phyloP scores from a whole-genome alignment of 2,113 vertebrate species.

The Python bivittatus region DNA sequence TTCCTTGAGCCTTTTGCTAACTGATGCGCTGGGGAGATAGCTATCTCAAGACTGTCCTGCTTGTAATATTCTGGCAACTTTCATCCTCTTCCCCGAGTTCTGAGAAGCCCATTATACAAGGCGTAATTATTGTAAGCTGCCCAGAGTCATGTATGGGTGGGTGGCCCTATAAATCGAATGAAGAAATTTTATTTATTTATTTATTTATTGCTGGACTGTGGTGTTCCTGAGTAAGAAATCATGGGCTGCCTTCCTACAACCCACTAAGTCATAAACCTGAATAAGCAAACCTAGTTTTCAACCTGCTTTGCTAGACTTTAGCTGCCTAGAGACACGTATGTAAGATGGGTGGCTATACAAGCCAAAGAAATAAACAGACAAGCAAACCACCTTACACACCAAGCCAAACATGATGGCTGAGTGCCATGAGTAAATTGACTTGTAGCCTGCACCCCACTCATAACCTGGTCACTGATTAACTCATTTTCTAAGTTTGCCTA shows the following conservation, averaged over 20 bases:
- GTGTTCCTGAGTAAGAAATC: neutral
- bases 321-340: neutral
- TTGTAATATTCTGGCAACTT: too few species aligned
- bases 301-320: neutral
- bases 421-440: neutral
- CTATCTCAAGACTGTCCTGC: too few species aligned
- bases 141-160: too few species aligned
- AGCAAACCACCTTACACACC: too few species aligned
- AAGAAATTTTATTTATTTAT: neutral
- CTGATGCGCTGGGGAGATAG: too few species aligned
- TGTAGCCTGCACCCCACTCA: neutral
- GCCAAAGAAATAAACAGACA: neutral
- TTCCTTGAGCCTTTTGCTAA: too few species aligned
- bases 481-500: neutral
- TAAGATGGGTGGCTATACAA: neutral
- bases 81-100: too few species aligned
- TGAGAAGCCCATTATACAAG: too few species aligned
- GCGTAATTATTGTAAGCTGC: too few species aligned
- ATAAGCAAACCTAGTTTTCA: neutral
- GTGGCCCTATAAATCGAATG: neutral
- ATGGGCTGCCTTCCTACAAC: neutral
- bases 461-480: neutral
- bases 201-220: neutral
- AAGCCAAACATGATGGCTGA: neutral
- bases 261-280: neutral